Evolutionary conservation across 2,888 invertebrate genomes (phyloP), one percentile per base, ranked within the genome.

Genomic region (Copidosoma aretas): DNA sequence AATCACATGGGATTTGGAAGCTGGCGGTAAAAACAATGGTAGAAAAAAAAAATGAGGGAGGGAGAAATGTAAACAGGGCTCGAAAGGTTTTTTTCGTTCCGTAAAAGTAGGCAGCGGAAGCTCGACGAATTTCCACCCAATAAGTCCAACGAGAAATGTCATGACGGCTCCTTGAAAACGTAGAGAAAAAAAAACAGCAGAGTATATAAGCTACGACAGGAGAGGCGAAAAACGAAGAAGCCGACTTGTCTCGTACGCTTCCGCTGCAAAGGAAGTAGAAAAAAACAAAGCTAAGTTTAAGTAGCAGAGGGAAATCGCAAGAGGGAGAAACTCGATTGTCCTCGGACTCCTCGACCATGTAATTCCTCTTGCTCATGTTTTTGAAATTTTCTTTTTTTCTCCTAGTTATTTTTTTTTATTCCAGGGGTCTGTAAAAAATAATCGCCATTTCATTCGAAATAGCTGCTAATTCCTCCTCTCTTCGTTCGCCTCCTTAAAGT

Each of bases 381-480:
- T 32, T 8, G 32, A 32, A 5, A 32, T 46, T 46, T 46, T 46
- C 17, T 46, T 3, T 8, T 46, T 70, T 66, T 64, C 61, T 62
- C 64, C 32, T 32, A 60, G 63, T 68, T 54, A 63, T 65, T 64
- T 73, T 70, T 73, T 70, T 70, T 74, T 74, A 72, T 71, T 72
- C 68, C 51, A 73, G 67, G 73, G 70, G 64, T 72, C 70, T 70
- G 67, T 71, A 73, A 70, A 74, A 73, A 72, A 73, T 71, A 72
- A 71, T 73, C 71, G 62, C 71, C 63, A 64, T 65, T 74, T 71
- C 73, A 74, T 74, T 63, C 67, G 64, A 71, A 46, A 73, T 70
- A 68, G 71, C 73, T 70, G 68, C 73, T 71, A 69, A 73, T 60
- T 65, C 60, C 64, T 69, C 63, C 60, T 67, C 32, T 32, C 32